A percentile compares a stretch with the other conserved stretches of the same genome.
Evolutionary conservation across 2,113 vertebrate genomes (phyloP).

Genomic region (Apus apus): DNA sequence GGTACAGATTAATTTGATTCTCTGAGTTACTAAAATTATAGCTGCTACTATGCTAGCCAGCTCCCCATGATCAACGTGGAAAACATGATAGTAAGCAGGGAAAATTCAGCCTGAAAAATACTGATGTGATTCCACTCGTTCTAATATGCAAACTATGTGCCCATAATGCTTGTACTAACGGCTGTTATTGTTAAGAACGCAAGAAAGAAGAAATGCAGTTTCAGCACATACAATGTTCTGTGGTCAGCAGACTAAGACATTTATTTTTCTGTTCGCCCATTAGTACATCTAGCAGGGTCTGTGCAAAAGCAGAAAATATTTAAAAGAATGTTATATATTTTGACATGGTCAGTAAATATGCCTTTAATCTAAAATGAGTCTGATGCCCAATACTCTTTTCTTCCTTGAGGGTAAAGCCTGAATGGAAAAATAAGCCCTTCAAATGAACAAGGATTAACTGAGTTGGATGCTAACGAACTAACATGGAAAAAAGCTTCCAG

Average conservation of each 20-base stretch:
- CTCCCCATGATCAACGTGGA: neutral
- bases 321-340: constrained; percentile 24
- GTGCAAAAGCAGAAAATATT: constrained; percentile 11
- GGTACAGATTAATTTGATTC: neutral
- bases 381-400: neutral
- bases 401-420: constrained; percentile 7
- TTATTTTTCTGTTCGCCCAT: neutral
- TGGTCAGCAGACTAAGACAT: neutral
- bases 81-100: neutral
- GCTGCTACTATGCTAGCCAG: neutral
- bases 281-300: neutral
- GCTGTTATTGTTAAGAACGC: neutral
- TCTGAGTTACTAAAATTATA: constrained; percentile 5
- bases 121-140: neutral
- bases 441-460: neutral
- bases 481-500: constrained; percentile 19
- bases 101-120: constrained; percentile 12
- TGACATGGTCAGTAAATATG: constrained; percentile 20
- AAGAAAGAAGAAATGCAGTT: constrained; percentile 20
- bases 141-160: neutral
- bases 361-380: neutral
- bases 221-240: neutral
- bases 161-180: neutral
- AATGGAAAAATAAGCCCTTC: constrained; percentile 18
- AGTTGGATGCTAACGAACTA: constrained; percentile 22